Conservation (phyloP, 2,797 vertebrate species). For the Poecilia wingei region DNA sequence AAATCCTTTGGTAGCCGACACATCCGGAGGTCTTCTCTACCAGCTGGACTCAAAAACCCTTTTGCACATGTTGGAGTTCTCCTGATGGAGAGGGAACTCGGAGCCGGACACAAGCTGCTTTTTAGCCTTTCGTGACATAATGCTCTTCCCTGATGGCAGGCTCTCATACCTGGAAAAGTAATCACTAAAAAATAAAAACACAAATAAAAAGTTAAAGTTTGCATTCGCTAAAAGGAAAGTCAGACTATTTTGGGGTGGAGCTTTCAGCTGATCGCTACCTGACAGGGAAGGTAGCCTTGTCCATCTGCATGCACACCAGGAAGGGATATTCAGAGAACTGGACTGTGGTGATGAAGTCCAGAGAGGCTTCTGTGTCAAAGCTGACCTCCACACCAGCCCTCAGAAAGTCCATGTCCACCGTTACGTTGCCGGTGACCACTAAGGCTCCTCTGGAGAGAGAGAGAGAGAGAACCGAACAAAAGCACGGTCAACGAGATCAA, state of each 20-base stretch:
- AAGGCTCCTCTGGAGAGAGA: slow-evolving; percentile 81
- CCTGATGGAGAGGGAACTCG: slow-evolving; percentile 94
- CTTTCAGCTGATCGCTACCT: slow-evolving; percentile 79
- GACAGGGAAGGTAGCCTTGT: slow-evolving; percentile 87
- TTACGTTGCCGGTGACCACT: slow-evolving; percentile 84
- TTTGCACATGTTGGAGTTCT: slow-evolving; percentile 98
- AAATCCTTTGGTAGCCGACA: slow-evolving; percentile 46
- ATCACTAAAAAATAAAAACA: slow-evolving; percentile 75
- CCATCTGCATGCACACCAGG: slow-evolving; percentile 98
- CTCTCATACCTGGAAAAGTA: slow-evolving; percentile 87
- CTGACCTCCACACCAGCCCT: slow-evolving; percentile 88
- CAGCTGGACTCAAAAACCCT: slow-evolving; percentile 83
- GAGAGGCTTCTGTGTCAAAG: slow-evolving; percentile 85
- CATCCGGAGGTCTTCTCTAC: slow-evolving; percentile 66
- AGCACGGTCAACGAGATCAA: background rate
- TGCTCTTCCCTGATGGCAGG: slow-evolving; percentile 83
- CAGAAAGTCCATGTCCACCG: slow-evolving; percentile 90
- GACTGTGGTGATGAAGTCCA: slow-evolving; percentile 95
- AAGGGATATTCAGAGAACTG: slow-evolving; percentile 98
- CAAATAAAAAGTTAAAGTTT: background rate
- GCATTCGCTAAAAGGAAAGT: background rate
- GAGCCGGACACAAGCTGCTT: slow-evolving; percentile 83
- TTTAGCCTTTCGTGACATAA: slow-evolving; percentile 76
- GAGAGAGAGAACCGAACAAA: slow-evolving; percentile 14
- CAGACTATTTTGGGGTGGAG: background rate